Percentiles rank a stretch among this genome's conserved stretches.
Conservation (phyloP, 1,140 invertebrate genomes). For the Harpegnathos saltator region DNA sequence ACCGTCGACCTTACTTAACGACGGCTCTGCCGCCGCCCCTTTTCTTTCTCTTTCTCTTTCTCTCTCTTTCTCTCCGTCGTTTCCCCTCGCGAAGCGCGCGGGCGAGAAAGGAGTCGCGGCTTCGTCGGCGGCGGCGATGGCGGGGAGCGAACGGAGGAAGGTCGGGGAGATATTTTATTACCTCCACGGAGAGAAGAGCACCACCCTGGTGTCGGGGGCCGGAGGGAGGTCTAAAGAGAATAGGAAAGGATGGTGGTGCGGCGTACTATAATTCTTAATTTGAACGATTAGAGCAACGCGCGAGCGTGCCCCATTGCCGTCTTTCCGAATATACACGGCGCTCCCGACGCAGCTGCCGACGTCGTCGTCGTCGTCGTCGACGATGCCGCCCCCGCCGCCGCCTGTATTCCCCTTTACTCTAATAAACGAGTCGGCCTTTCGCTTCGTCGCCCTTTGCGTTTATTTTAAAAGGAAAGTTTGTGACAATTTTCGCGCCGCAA, state of each 20-base stretch:
- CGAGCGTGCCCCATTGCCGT: conserved; percentile 1
- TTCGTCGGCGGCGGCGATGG: conserved; percentile 2
- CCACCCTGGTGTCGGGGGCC: conserved; percentile 16
- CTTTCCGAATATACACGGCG: conserved; percentile 52
- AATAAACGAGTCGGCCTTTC: conserved; percentile 60
- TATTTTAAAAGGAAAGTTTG: conserved; percentile 63
- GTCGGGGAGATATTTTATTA: conserved; percentile 66
- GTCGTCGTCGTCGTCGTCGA: neutral
- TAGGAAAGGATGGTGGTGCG: conserved; percentile 67
- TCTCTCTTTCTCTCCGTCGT: conserved; percentile 19
- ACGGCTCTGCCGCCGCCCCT: neutral
- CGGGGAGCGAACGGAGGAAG: conserved; percentile 5
- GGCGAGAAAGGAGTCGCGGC: conserved; percentile 34
- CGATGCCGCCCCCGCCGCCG: neutral
- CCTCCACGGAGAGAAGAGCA: conserved; percentile 37
- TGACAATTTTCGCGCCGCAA: conserved; percentile 59
- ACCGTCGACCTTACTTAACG: neutral
- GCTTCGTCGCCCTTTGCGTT: conserved; percentile 47
- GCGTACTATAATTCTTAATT: conserved; percentile 73
- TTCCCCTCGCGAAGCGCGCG: conserved; percentile 5
- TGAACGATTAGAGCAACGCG: conserved; percentile 65
- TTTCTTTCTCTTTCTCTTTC: conserved; percentile 20
- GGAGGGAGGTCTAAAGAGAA: conserved; percentile 58
- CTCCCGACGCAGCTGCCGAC: neutral
- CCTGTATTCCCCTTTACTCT: conserved; percentile 55